Percentiles rank a stretch among this genome's conserved stretches.
These are phyloP conservation scores for Lasioglossum figueresi DNA, from an alignment of 2,888 invertebrate species.

Conservation along the genomic window DNA sequence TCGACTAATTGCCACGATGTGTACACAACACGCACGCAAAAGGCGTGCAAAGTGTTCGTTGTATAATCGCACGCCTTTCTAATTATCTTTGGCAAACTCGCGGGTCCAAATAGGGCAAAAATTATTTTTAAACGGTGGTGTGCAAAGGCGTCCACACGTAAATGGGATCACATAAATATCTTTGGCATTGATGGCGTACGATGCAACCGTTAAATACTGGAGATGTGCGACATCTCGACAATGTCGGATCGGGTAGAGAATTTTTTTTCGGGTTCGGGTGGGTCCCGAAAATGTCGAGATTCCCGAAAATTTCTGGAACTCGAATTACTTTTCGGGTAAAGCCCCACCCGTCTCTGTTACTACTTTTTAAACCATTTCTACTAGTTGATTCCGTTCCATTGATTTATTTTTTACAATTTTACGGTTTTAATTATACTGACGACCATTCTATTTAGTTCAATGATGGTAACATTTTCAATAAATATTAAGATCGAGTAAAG, in stretches of 20 bases:
- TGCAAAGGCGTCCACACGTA: not conserved
- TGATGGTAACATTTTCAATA: too few relatives aligned
- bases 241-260: too few relatives aligned
- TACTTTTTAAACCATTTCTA: not conserved
- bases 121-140: not conserved
- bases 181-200: not conserved
- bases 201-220: not conserved
- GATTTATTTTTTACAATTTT: not conserved
- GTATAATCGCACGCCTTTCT: constrained; percentile 5
- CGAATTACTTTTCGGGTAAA: too few relatives aligned
- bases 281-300: too few relatives aligned
- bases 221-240: too few relatives aligned
- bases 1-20: not conserved
- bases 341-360: too few relatives aligned
- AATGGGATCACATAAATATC: not conserved
- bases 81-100: constrained; percentile 15
- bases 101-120: not conserved
- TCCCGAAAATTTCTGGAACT: too few relatives aligned
- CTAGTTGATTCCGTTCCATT: not conserved
- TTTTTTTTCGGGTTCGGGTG: too few relatives aligned
- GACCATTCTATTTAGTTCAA: too few relatives aligned
- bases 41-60: not conserved
- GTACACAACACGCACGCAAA: not conserved
- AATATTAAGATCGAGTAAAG: too few relatives aligned
- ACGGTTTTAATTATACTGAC: too few relatives aligned